These are phyloP conservation scores for Brachionus plicatilis DNA, from an alignment of 1,140 invertebrate genomes.

Conservation along the genomic window DNA sequence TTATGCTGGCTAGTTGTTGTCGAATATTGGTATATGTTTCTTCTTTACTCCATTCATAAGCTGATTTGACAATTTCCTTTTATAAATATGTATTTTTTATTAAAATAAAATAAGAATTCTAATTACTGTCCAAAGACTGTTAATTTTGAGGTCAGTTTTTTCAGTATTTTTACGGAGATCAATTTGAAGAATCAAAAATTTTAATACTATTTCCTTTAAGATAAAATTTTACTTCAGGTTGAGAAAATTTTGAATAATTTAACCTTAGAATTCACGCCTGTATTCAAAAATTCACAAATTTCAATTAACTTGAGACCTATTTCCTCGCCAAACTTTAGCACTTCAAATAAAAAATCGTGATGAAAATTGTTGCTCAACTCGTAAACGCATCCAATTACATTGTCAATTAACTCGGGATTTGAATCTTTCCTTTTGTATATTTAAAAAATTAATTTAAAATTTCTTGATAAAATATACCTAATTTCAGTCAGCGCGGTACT, in stretches of 20 bases:
- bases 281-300: not conserved
- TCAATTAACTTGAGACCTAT: not conserved
- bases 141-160: not conserved
- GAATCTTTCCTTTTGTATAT: not conserved
- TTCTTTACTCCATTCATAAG: not conserved
- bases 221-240: not conserved
- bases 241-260: not conserved
- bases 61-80: not conserved
- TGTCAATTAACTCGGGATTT: not conserved
- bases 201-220: not conserved
- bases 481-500: not conserved
- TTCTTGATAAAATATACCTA: not conserved
- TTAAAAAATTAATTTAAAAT: not conserved
- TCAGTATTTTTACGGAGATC: not conserved
- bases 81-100: not conserved
- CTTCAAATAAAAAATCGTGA: not conserved
- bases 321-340: not conserved
- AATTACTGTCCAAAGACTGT: not conserved
- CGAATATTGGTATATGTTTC: not conserved
- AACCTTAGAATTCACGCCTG: not conserved
- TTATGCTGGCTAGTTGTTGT: not conserved
- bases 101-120: not conserved
- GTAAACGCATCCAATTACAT: not conserved
- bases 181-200: slow-evolving; percentile 20
- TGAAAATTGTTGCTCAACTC: not conserved